Conservation (phyloP, 2,797 vertebrate genomes). For the Garrulus glandarius region DNA sequence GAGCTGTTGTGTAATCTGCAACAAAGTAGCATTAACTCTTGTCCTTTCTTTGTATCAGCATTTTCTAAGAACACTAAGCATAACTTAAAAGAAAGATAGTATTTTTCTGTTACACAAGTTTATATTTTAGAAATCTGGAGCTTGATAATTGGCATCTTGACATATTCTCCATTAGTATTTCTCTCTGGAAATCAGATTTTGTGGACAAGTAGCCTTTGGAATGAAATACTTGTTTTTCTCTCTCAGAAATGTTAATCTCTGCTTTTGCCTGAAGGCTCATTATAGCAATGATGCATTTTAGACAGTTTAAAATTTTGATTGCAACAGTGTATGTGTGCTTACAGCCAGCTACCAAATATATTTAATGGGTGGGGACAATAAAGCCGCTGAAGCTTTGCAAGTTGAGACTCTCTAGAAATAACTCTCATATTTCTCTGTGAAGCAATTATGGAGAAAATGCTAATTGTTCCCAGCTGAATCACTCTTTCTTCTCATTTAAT, state of each 20-base stretch:
- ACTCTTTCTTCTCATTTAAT: background rate
- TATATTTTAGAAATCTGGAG: slow-evolving; percentile 7
- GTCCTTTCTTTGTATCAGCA: background rate
- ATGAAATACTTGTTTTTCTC: slow-evolving; percentile 44
- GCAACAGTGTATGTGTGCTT: slow-evolving; percentile 44
- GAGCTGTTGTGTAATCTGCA: background rate
- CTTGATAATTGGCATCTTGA: slow-evolving; percentile 15
- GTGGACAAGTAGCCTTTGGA: slow-evolving; percentile 1
- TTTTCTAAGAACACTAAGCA: background rate
- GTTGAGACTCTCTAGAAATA: slow-evolving; percentile 53
- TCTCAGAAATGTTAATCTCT: slow-evolving; percentile 56
- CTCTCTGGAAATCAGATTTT: slow-evolving; percentile 46
- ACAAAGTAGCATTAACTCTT: background rate
- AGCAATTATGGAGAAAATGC: slow-evolving; percentile 30
- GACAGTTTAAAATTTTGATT: slow-evolving; percentile 42
- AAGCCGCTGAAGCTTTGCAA: slow-evolving; percentile 41
- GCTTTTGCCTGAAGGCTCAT: slow-evolving; percentile 49
- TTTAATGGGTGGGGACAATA: slow-evolving; percentile 30
- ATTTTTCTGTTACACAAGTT: slow-evolving; percentile 4
- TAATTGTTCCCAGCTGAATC: slow-evolving; percentile 35
- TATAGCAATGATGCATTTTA: slow-evolving; percentile 48
- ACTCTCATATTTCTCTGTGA: slow-evolving; percentile 33
- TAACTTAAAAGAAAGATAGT: background rate
- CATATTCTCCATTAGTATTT: slow-evolving; percentile 26
- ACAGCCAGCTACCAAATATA: slow-evolving; percentile 2